A percentile compares a stretch with the other conserved stretches of the same genome.
These are phyloP conservation scores for Thamnaconus septentrionalis DNA, from an alignment of 2,113 vertebrate species.

Conservation along the genomic window DNA sequence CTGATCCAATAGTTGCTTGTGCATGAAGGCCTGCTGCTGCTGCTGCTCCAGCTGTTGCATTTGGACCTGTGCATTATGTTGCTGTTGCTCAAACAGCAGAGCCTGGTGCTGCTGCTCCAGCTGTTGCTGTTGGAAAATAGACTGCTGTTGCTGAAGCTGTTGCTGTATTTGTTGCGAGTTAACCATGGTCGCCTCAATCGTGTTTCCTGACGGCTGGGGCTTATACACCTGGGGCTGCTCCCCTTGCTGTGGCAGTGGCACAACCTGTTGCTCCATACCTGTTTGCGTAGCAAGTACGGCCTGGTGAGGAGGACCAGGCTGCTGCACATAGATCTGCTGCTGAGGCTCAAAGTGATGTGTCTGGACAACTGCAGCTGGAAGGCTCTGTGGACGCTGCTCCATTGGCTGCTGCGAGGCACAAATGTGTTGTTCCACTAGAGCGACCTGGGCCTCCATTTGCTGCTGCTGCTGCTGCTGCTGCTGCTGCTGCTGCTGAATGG, in stretches of 20 bases:
- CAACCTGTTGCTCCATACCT: conserved; percentile 53
- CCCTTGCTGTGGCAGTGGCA: conserved; percentile 45
- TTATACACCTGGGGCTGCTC: conserved; percentile 50
- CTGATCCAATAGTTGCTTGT: conserved; percentile 61
- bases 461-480: conserved; percentile 64
- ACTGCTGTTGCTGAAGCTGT: conserved; percentile 60
- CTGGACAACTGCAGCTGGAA: conserved; percentile 52
- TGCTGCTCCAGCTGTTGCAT: conserved; percentile 53
- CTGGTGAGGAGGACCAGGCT: conserved; percentile 37
- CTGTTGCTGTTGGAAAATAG: conserved; percentile 47
- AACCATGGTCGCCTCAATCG: conserved; percentile 49
- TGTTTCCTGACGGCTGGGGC: conserved; percentile 51
- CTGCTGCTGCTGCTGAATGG: conserved; percentile 61
- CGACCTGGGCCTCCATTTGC: conserved; percentile 65
- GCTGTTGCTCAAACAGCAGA: conserved; percentile 59
- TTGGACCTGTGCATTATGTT: conserved; percentile 46
- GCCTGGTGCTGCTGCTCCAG: conserved; percentile 58
- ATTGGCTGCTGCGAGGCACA: conserved; percentile 42
- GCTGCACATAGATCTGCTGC: conserved; percentile 63
- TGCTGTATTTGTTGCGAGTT: conserved; percentile 62
- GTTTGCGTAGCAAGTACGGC: conserved; percentile 48
- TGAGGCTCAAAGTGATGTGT: conserved; percentile 55
- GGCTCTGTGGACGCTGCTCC: conserved; percentile 59
- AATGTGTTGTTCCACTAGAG: conserved; percentile 61
- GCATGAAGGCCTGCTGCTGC: conserved; percentile 46